Evolutionary conservation across 2,888 invertebrate genomes (phyloP), one percentile per base, ranked within the genome.

Genomic region (Phortica magna): DNA sequence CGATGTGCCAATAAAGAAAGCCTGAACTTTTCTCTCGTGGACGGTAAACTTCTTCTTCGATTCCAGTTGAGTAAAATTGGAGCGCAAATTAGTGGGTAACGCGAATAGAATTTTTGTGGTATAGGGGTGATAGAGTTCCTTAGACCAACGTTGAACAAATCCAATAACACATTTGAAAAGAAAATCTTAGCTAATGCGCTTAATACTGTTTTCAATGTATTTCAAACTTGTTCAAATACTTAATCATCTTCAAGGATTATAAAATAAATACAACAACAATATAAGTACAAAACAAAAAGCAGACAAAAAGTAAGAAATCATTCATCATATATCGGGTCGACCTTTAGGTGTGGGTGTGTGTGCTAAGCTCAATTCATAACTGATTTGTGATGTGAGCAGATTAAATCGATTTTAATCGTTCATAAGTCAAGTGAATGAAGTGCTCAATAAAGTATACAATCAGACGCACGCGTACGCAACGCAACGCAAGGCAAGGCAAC

Each of bases 391-490:
- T 70, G 76, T 74, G 76, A 76, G 83, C 82, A 85, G 84, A 80
- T 83, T 87, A 78, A 85, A 85, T 85, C 85, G 85, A 87, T 85
- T 85, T 85, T 87, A 85, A 85, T 85, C 87, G 87, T 80, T 78
- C 85, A 82, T 79, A 85, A 85, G 85, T 79, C 80, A 79, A 83
- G 82, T 81, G 83, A 81, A 79, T 82, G 84, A 85, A 87, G 87
- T 83, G 83, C 84, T 80, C 85, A 79, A 85, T 85, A 87, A 87
- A 87, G 84, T 67, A 42, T 78, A 85, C 85, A 85, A 80, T 81
- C 85, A 71, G 81, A 41, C 79, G 41, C 57, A 43, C 39, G 74
- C 80, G 67, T 41, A 64, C 43, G 10, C 53, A 48, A 68, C 65
- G 2, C 71, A 64, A 65, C 64, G 42, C 53, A n/a, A n/a, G n/a